A percentile compares a stretch with the other conserved stretches of the same genome.
Evolutionary conservation across 1,140 invertebrate species (phyloP).

Genomic region (Philaenus spumarius): DNA sequence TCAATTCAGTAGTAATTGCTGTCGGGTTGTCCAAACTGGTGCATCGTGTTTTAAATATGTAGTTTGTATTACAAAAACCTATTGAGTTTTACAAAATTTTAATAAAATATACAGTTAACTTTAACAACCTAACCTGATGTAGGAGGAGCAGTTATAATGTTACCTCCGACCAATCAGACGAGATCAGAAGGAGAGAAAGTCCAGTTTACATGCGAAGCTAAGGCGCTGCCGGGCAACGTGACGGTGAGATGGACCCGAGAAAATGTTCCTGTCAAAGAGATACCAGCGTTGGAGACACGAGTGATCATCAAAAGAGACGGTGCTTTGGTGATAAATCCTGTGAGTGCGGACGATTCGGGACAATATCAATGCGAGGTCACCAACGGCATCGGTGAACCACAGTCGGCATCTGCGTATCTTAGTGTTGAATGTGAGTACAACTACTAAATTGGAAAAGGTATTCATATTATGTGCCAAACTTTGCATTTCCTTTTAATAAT

Average conservation of each 20-base stretch:
- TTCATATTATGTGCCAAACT: too few species aligned
- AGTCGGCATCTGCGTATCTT: constrained; percentile 88
- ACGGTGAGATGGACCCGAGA: constrained; percentile 91
- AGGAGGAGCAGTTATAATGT: constrained; percentile 74
- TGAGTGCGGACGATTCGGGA: constrained; percentile 87
- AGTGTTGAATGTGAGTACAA: constrained; percentile 97
- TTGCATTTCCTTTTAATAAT: too few species aligned
- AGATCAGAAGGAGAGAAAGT: constrained; percentile 89
- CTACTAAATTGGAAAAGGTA: too few species aligned
- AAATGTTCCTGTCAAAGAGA: constrained; percentile 70
- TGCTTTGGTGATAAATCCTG: constrained; percentile 85
- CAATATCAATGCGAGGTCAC: constrained; percentile 93
- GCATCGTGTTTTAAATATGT: too few species aligned
- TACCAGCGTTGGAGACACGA: constrained; percentile 73
- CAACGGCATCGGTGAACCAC: constrained; percentile 93
- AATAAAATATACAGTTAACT: too few species aligned
- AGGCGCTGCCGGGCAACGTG: constrained; percentile 90
- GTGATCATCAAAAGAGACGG: constrained; percentile 77
- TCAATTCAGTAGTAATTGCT: too few species aligned
- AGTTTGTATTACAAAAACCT: too few species aligned
- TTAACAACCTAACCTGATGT: too few species aligned
- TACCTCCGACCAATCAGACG: constrained; percentile 90
- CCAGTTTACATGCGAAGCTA: constrained; percentile 89
- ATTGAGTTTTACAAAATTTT: too few species aligned
- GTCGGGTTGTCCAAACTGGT: too few species aligned